Conservation (phyloP, 2,113 vertebrate species). For the Regulus satrapa region DNA sequence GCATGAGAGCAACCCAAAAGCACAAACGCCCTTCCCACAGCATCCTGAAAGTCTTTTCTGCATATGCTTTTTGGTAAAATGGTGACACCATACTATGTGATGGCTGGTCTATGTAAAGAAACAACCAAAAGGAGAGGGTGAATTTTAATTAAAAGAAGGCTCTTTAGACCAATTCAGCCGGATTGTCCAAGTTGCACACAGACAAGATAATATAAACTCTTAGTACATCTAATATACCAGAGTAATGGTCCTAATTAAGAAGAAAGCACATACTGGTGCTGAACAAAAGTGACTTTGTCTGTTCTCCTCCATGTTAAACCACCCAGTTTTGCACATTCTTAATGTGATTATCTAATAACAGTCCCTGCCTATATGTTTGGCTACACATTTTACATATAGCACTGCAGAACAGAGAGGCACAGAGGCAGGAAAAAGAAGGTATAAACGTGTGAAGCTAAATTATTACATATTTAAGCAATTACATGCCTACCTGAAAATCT, state of each 20-base stretch:
- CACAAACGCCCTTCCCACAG: background rate
- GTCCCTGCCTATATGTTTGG: background rate
- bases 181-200: background rate
- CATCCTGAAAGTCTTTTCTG: background rate
- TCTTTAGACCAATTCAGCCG: background rate
- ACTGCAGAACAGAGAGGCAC: constrained; percentile 16
- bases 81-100: background rate
- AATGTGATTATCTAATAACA: background rate
- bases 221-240: accelerated
- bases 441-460: constrained; percentile 6
- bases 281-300: constrained; percentile 13
- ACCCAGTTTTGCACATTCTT: background rate
- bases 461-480: background rate
- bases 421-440: background rate
- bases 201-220: background rate
- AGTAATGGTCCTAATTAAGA: background rate
- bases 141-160: background rate
- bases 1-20: background rate
- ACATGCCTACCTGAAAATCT: constrained; percentile 13
- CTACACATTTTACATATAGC: background rate
- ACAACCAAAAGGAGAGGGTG: background rate
- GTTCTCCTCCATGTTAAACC: background rate
- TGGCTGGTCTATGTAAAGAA: background rate
- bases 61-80: accelerated
- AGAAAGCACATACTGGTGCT: background rate